A percentile compares a stretch with the other conserved stretches of the same genome.
Evolutionary conservation across 2,113 vertebrate species (phyloP).

Genomic region (Mystacornis crossleyi): DNA sequence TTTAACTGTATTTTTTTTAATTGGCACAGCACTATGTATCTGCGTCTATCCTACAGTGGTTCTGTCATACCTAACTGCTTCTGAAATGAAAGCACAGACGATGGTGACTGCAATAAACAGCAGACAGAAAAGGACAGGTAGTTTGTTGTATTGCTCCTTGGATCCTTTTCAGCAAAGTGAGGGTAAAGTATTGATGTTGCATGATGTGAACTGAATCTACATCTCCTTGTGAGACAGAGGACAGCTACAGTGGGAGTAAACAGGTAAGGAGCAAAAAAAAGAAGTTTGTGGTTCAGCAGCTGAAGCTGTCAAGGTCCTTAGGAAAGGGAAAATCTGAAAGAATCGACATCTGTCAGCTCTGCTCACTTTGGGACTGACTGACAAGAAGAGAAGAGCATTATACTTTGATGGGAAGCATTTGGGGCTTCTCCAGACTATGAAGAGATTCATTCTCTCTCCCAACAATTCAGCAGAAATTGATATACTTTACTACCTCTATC

Average conservation of each 20-base stretch:
- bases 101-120: neutral
- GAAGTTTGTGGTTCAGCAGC: neutral
- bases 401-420: neutral
- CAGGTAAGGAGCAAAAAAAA: neutral
- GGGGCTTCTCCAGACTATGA: neutral
- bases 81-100: neutral
- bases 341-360: constrained; percentile 11
- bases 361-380: constrained; percentile 11
- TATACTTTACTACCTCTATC: neutral
- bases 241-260: neutral
- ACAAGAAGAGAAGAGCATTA: neutral
- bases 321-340: neutral
- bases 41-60: neutral
- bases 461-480: neutral
- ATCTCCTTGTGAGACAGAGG: neutral
- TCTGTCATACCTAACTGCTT: neutral
- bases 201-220: neutral
- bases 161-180: neutral
- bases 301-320: constrained; percentile 3
- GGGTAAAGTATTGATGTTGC: neutral
- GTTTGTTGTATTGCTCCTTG: neutral
- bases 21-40: neutral
- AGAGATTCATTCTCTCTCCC: neutral
- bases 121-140: neutral
- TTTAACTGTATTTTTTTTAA: neutral